Conservation (phyloP, 2,113 vertebrate genomes). For the Noctilio leporinus region DNA sequence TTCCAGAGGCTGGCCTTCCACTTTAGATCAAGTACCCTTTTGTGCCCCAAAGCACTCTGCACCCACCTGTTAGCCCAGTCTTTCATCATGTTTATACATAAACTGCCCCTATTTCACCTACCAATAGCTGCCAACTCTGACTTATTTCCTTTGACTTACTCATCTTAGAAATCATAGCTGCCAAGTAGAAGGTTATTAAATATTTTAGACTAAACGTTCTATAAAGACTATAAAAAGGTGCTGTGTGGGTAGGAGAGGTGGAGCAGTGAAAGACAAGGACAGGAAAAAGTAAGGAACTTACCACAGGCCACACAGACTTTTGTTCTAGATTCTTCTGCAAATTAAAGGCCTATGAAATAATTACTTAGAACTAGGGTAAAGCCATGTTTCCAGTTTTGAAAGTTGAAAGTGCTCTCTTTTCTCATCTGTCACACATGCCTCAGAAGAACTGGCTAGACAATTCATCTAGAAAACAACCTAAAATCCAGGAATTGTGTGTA, state of each 20-base stretch:
- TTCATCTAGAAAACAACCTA: background rate
- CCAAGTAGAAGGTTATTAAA: background rate
- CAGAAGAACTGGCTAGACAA: background rate
- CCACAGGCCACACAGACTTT: background rate
- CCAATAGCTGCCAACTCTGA: background rate
- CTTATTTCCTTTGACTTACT: background rate
- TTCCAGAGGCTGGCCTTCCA: background rate
- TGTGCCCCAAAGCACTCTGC: background rate
- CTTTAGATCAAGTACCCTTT: background rate
- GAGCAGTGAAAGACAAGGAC: background rate
- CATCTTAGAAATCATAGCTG: background rate
- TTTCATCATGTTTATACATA: background rate
- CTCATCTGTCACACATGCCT: background rate
- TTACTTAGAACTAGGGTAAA: background rate
- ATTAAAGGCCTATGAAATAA: background rate
- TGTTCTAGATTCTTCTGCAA: background rate
- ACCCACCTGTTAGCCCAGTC: background rate
- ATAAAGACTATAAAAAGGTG: background rate
- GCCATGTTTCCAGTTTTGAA: background rate
- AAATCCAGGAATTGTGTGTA: background rate
- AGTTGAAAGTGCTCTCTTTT: background rate
- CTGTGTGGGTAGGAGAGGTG: fast-evolving
- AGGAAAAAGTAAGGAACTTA: background rate
- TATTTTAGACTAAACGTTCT: background rate
- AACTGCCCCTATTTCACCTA: background rate